Base-by-base conservation (phyloP, 2,888 invertebrate genomes). In the Deilephila porcellus region DNA sequence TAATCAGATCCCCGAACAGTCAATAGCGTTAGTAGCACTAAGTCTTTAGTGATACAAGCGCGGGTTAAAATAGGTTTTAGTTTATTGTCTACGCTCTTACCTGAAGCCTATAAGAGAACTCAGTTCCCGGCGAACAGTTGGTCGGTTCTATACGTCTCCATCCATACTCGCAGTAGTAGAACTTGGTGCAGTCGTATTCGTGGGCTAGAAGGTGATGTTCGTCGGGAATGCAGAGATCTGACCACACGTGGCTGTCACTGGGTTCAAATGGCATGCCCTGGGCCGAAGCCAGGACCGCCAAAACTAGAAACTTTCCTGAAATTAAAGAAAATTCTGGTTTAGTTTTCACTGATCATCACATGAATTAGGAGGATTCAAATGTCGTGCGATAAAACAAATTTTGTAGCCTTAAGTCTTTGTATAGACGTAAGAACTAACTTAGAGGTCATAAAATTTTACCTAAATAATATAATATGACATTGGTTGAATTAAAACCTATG, bases 171-270 rank as follows among this genome's bases (percentile, higher is more conserved):
- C 93, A 94, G 80, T 91, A 91, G 82, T 93, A 93, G 80, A 91
- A 93, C 78, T 87, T 88, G 0, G 87, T 87, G 80, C 93, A 93
- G 75, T 91, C 88, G 19, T 85, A 88, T 60, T 93, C 93, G 77
- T 93, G 92, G 3, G 88, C 87, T 0, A 92, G 73, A 0, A 91
- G 80, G 70, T 76, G 78, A 70, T 90, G 90, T 78, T 82, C 95
- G 96, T 95, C 96, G 88, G 88, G 93, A 95, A 82, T 97, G 94
- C 77, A 97, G 81, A 96, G 86, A 76, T 96, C 95, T 72, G 97
- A 89, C 84, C 95, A 95, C 94, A 80, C 97, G 87, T 86, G 95
- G 14, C 95, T 96, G 77, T 95, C 93, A 0, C 71, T 74, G 6
- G 7, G 32, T 4, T 20, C 25, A 17, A 77, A 72, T 1, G 87